Evolutionary conservation across 2,113 vertebrate genomes (phyloP), one percentile per base, ranked within the genome.

Genomic region (Muscicapa adusta): DNA sequence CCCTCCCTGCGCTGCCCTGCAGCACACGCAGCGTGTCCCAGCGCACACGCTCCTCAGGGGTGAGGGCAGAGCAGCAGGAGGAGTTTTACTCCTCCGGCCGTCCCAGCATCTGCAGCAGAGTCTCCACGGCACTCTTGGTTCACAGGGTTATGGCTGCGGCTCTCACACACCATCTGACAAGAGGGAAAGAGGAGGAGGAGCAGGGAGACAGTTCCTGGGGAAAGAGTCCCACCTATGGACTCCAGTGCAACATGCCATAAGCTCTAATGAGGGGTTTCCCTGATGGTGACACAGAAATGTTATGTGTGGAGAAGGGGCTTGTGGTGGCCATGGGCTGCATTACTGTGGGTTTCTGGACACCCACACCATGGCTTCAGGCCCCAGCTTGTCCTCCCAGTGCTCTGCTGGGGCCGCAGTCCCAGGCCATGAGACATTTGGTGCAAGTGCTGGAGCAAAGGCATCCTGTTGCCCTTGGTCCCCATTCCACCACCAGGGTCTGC

Each of bases 1-100:
- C 2, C n/a, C 10, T 48, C 12, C 3, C 61, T 28, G 2, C 0
- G 67, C 45, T 13, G 63, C 28, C 19, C 45, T 2, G 8, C 38
- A 0, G 36, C 1, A 1, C 19, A 10, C 15, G 7, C 81, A 18
- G 67, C 10, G 0, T 1, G 38, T 28, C 29, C 25, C 8, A 0
- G 43, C 15, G n/a, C 45, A 18, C 14, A 1, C 36, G 33, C 14
- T 0, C 1, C 0, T 12, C 3, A 8, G 48, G 10, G 24, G 24
- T 36, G 75, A 19, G 29, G 34, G 43, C 25, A 20, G 25, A 61
- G 47, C 31, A 57, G 40, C 26, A 89, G 56, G 51, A 74, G 57
- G 47, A 14, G 10, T 43, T 78, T 50, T 12, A 11, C 3, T 18
- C 1, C 0, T 15, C 47, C 17, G 25, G 38, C 34, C 22, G 15